Base-by-base conservation (phyloP, 2,797 vertebrate species). In the Novumbra hubbsi region DNA sequence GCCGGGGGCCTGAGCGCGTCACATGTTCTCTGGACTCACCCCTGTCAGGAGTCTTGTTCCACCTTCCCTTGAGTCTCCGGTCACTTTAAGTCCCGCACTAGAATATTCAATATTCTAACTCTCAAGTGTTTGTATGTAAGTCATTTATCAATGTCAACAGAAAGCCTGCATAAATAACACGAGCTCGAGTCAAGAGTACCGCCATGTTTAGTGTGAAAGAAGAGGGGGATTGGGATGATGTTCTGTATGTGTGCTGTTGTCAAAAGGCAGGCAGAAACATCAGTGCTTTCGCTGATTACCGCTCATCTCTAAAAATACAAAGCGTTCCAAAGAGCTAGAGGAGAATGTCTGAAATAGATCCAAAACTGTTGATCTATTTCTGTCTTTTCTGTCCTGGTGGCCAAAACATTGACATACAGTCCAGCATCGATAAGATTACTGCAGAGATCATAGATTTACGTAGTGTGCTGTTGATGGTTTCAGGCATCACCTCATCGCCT, bases 191-290 rank as follows among this genome's bases (percentile, higher is more conserved):
- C 55, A 11, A 11, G 55, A 24, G 24, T 24, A 12, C 21, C 24
- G n/a, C 21, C 55, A 9, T 24, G 3, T 60, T 60, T 24, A 24
- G 21, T 19, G 57, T 52, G 34, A 5, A 14, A 68, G 60, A 28
- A 8, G 64, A 48, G 45, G 66, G 49, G 32, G 28, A 67, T 41
- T 63, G 76, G 70, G 49, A 74, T 38, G 73, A 70, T 81, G 78
- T 83, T 84, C 81, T 80, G 75, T 81, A 82, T 80, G 81, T 81
- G 83, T 87, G 87, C 88, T 86, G 88, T 74, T 45, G 0, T 12
- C 11, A 12, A 89, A 93, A 84, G 91, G 86, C 89, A 88, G 91
- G 85, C 89, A 89, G 87, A 88, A 88, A 90, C 90, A 87, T 73
- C 86, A 90, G 90, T 91, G 90, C 89, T 92, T 92, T 89, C 77